phyloP scores from a whole-genome alignment of 2,797 vertebrate genomes.

The Hydrocynus forskahlii region DNA sequence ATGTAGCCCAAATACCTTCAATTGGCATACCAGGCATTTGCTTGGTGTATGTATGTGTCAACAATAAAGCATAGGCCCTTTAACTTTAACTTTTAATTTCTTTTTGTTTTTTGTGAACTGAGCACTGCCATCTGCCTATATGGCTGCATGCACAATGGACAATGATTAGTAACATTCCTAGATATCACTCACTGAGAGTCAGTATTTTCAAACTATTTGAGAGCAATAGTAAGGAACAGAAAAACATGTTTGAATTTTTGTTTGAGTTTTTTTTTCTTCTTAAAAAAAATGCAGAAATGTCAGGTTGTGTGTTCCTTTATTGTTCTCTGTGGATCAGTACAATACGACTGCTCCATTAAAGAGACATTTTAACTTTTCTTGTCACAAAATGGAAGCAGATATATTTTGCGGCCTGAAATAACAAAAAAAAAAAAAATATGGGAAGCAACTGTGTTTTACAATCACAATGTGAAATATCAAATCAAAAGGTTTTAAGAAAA shows the following conservation, averaged over 20 bases:
- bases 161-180: conserved; percentile 51
- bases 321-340: conserved; percentile 31
- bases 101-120: conserved; percentile 11
- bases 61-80: conserved; percentile 65
- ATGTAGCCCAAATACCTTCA: conserved; percentile 4
- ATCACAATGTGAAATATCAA: conserved; percentile 1
- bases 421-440: not conserved
- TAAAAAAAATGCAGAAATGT: not conserved
- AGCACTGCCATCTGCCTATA: conserved; percentile 55
- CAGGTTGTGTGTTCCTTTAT: conserved; percentile 5
- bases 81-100: conserved; percentile 43
- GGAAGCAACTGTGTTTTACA: not conserved
- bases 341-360: too few relatives aligned
- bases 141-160: conserved; percentile 46
- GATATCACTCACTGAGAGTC: conserved; percentile 32
- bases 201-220: conserved; percentile 9
- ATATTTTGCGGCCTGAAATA: not conserved
- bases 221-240: conserved; percentile 9
- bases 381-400: not conserved
- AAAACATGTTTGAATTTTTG: not conserved
- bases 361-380: conserved; percentile 34
- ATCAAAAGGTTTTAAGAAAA: not conserved
- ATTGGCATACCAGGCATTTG: not conserved
- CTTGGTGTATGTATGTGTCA: conserved; percentile 23
- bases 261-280: conserved; percentile 2